Conservation (phyloP, 2,888 invertebrate species). For the Calameuta filiformis region DNA sequence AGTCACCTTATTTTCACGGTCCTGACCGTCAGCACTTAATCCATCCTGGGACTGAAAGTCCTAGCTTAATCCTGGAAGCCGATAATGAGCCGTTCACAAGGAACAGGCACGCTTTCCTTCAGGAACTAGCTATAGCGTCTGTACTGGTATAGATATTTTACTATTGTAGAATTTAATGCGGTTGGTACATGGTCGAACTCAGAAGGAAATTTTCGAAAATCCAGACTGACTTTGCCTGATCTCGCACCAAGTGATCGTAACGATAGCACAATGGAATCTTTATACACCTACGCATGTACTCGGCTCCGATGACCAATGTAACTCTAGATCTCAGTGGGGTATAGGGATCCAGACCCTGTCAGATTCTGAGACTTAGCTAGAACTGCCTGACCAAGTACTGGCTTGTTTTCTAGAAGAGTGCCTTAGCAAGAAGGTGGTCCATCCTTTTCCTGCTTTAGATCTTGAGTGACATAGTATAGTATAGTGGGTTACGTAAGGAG, state of each 20-base stretch:
- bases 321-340: slow-evolving; percentile 32
- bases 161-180: not conserved
- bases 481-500: not conserved
- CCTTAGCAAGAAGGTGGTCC: not conserved
- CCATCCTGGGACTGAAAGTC: slow-evolving; percentile 25
- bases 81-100: not conserved
- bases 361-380: not conserved
- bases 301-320: slow-evolving; percentile 24
- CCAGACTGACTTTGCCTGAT: not conserved
- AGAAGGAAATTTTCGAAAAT: not conserved
- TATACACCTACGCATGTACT: slow-evolving; percentile 18
- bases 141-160: not conserved
- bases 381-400: not conserved
- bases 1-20: slow-evolving; percentile 17
- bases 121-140: not conserved
- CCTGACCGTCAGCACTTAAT: not conserved
- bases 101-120: not conserved
- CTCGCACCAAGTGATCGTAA: not conserved
- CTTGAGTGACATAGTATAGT: not conserved
- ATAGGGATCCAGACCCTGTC: slow-evolving; percentile 17
- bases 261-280: slow-evolving; percentile 28
- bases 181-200: not conserved
- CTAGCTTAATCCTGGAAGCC: slow-evolving; percentile 30
- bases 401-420: not conserved
- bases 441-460: not conserved